Conservation (phyloP, 1,140 invertebrate species). For the Drosophila sulfurigaster region DNA sequence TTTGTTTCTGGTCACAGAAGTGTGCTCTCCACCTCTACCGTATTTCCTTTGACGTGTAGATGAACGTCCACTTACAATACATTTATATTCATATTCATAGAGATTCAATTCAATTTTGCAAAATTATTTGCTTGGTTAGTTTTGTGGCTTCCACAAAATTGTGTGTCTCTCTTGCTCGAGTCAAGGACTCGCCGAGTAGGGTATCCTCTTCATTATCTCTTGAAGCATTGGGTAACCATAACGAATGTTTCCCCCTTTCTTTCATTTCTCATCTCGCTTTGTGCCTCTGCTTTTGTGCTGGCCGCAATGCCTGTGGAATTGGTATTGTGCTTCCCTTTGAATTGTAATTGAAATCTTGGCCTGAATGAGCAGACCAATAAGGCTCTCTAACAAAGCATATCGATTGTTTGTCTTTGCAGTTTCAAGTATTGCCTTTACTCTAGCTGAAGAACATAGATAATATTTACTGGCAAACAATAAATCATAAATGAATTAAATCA, state of each 20-base stretch:
- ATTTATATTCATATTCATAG: slow-evolving; percentile 69
- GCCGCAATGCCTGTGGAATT: slow-evolving; percentile 36
- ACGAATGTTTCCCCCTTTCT: slow-evolving; percentile 7
- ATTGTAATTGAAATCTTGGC: slow-evolving; percentile 62
- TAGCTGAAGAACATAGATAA: no score
- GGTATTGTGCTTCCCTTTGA: slow-evolving; percentile 53
- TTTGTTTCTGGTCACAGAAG: slow-evolving; percentile 2
- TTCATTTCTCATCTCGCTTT: background rate
- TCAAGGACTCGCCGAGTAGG: slow-evolving; percentile 16
- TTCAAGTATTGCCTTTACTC: no score
- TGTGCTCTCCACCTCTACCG: no score
- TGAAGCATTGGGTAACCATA: slow-evolving; percentile 51
- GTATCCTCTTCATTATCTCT: slow-evolving; percentile 74
- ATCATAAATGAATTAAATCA: no score
- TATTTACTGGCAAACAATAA: no score
- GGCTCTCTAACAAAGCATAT: slow-evolving; percentile 3
- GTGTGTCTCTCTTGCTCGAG: slow-evolving; percentile 34
- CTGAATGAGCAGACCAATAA: slow-evolving; percentile 19
- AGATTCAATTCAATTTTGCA: slow-evolving; percentile 74
- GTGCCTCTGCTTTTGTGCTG: background rate
- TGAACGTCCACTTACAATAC: slow-evolving; percentile 25
- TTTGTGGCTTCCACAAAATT: slow-evolving; percentile 80
- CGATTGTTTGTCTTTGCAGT: slow-evolving; percentile 1
- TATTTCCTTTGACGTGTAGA: background rate
- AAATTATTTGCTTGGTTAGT: slow-evolving; percentile 82